A percentile compares a stretch with the other conserved stretches of the same genome.
phyloP scores from a whole-genome alignment of 2,113 vertebrate species.

The Eonycteris spelaea region DNA sequence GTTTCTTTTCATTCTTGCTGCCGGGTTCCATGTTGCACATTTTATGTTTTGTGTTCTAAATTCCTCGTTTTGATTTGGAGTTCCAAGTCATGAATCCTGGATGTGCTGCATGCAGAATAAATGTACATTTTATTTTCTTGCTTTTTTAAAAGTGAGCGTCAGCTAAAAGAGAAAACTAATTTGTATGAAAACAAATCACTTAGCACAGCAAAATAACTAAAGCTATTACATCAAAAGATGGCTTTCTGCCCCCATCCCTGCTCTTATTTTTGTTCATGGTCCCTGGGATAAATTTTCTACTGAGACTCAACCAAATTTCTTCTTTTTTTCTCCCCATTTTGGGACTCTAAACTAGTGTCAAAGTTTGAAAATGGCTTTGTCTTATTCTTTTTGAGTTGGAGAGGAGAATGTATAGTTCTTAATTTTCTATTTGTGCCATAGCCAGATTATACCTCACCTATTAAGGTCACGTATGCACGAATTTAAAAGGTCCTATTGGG shows the following conservation, averaged over 20 bases:
- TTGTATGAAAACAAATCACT: constrained; percentile 46
- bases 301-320: not conserved
- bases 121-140: constrained; percentile 59
- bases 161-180: constrained; percentile 69
- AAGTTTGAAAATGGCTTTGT: not conserved
- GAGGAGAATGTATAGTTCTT: not conserved
- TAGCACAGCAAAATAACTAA: constrained; percentile 5
- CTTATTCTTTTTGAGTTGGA: not conserved
- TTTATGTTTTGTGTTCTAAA: constrained; percentile 75
- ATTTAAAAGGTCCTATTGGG: not conserved
- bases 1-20: constrained; percentile 58
- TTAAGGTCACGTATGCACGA: not conserved
- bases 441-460: not conserved
- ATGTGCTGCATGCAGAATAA: constrained; percentile 41
- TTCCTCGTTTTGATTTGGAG: constrained; percentile 59
- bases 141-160: constrained; percentile 12
- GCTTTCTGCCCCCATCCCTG: not conserved
- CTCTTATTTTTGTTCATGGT: not conserved
- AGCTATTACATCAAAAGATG: not conserved
- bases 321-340: not conserved
- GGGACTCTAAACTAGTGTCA: not conserved
- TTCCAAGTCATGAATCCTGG: constrained; percentile 73
- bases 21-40: constrained; percentile 45
- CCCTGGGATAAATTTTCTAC: not conserved
- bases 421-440: not conserved